These are phyloP conservation scores for Knipowitschia caucasica DNA, from an alignment of 2,797 vertebrate genomes.

Conservation along the genomic window DNA sequence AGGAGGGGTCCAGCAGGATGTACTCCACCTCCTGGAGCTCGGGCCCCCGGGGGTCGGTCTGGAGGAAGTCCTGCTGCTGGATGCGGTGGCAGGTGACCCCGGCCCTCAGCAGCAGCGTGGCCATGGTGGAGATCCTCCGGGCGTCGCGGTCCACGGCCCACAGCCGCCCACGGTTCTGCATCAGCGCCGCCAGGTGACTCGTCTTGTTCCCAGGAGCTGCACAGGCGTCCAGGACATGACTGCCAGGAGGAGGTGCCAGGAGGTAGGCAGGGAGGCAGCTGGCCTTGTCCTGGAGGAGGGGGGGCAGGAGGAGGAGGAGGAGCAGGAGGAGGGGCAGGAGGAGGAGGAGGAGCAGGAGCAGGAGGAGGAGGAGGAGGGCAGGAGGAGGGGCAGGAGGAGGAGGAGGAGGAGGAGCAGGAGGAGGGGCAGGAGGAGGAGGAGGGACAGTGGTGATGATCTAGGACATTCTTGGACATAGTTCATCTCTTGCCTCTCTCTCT, in stretches of 20 bases:
- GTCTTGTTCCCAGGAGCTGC: constrained; percentile 96
- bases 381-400: too few species aligned
- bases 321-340: too few species aligned
- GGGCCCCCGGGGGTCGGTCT: constrained; percentile 73
- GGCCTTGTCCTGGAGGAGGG: constrained; percentile 97
- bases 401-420: too few species aligned
- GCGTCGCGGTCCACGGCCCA: constrained; percentile 93
- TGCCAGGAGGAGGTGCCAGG: constrained; percentile 76
- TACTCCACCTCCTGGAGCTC: constrained; percentile 81
- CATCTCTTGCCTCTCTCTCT: too few species aligned
- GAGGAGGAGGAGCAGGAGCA: too few species aligned
- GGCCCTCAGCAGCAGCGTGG: constrained; percentile 85
- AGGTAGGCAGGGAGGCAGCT: constrained; percentile 92
- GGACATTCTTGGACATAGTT: too few species aligned
- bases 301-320: too few species aligned
- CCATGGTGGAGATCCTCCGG: constrained; percentile 90
- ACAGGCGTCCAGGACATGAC: constrained; percentile 87
- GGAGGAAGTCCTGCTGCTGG: constrained; percentile 88
- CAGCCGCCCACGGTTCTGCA: constrained; percentile 88
- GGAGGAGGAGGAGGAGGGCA: too few species aligned
- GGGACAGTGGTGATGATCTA: too few species aligned
- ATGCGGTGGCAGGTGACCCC: constrained; percentile 86
- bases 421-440: too few species aligned
- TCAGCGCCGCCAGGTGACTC: constrained; percentile 89
- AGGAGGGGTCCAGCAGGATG: constrained; percentile 92